Base-by-base conservation (phyloP, 2,113 vertebrate genomes). In the Agapornis roseicollis region DNA sequence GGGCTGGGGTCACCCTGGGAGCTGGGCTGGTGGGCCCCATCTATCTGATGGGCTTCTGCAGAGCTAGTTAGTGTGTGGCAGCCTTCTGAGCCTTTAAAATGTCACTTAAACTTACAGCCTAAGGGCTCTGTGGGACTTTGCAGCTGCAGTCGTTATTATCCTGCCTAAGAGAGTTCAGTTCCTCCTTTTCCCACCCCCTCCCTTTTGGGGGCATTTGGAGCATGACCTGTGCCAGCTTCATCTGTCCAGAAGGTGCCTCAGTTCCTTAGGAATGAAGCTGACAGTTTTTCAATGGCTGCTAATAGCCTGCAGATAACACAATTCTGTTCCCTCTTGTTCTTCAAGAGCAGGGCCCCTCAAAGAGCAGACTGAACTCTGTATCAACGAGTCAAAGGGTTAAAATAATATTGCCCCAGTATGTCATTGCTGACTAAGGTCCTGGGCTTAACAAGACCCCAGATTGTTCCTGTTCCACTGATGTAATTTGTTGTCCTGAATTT, bases 361-460 rank as follows among this genome's bases (percentile, higher is more conserved):
- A 80, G 53, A 77, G n/a, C 35, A 64, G 60, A 7, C 81, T 85
- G 88, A 95, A 47, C 46, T 69, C 78, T 69, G 10, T 89, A 80
- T 73, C 81, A 73, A 63, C 63, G 73, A 95, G 91, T 73, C 87
- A 89, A 66, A 93, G 90, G 89, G 85, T 94, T 97, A 95, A 96
- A 95, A 96, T 88, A 97, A 91, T 85, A 95, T 88, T 95, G 60
- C 35, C 74, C 55, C 63, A 78, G 47, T 12, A 6, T 94, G 88
- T 73, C 74, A 63, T 50, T 95, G 55, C 85, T 96, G 88, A 95
- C 74, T 94, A 80, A 91, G 71, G 35, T 91, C 76, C 49, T 68
- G 60, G 81, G 46, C 79, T 96, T 88, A 95, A 96, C 71, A 85
- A 94, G 86, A 73, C 46, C 60, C 79, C 55, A 83, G 83, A 80